These are phyloP conservation scores for Drosophila barbarae DNA, from an alignment of 2,888 invertebrate genomes.

Conservation along the genomic window DNA sequence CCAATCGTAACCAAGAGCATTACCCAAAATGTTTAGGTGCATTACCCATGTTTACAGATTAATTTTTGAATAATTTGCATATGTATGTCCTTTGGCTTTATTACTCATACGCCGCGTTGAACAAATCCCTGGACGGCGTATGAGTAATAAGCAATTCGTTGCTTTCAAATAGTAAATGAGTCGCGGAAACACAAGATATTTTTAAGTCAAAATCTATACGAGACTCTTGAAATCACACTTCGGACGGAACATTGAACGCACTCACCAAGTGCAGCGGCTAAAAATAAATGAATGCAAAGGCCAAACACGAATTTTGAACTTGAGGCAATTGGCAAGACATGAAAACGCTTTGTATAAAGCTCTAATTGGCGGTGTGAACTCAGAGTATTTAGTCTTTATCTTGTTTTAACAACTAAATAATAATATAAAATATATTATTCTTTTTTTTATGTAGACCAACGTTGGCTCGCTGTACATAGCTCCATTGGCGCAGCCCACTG, in stretches of 20 bases:
- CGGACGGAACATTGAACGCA: slow-evolving; percentile 60
- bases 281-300: slow-evolving; percentile 59
- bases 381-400: not conserved
- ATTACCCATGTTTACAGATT: not conserved
- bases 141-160: slow-evolving; percentile 25
- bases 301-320: slow-evolving; percentile 73
- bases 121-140: slow-evolving; percentile 8
- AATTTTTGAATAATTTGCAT: slow-evolving; percentile 9
- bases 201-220: slow-evolving; percentile 40
- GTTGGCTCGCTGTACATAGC: slow-evolving; percentile 82
- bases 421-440: not conserved
- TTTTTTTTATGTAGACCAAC: slow-evolving; percentile 66
- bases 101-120: slow-evolving; percentile 40
- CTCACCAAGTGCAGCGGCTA: slow-evolving; percentile 45
- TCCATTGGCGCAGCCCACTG: slow-evolving; percentile 80
- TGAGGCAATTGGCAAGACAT: slow-evolving; percentile 42
- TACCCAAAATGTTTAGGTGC: not conserved
- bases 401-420: not conserved
- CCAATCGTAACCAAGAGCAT: not conserved
- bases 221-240: slow-evolving; percentile 24
- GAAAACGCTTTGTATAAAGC: not conserved
- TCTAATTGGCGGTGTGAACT: not conserved
- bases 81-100: slow-evolving; percentile 24
- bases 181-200: slow-evolving; percentile 59
- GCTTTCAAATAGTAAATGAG: slow-evolving; percentile 5